phyloP scores from a whole-genome alignment of 2,888 invertebrate species.

The Oligia strigilis region DNA sequence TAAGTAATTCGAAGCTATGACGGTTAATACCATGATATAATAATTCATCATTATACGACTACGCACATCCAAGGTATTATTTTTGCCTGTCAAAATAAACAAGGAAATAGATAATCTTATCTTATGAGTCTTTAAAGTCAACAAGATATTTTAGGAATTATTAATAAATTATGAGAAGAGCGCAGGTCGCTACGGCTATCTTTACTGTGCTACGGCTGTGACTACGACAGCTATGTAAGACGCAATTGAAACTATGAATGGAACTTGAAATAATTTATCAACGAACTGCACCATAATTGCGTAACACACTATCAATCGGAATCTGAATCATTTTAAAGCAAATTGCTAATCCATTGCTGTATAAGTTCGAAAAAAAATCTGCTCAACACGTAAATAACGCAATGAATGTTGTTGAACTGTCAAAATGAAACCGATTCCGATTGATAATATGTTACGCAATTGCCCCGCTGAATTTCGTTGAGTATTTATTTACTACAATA shows the following conservation, averaged over 20 bases:
- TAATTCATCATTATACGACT: slow-evolving; percentile 30
- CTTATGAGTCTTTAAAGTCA: slow-evolving; percentile 32
- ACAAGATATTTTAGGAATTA: slow-evolving; percentile 34
- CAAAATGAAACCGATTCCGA: too few relatives aligned
- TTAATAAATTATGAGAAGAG: slow-evolving; percentile 30
- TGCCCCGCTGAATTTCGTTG: slow-evolving; percentile 3
- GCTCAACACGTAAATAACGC: too few relatives aligned
- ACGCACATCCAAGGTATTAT: slow-evolving; percentile 17
- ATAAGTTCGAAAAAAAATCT: too few relatives aligned
- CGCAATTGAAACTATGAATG: slow-evolving; percentile 22
- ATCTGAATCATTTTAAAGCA: too few relatives aligned
- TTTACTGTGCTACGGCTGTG: neutral
- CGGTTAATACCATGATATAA: slow-evolving; percentile 31
- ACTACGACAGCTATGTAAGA: slow-evolving; percentile 5
- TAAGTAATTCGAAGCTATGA: slow-evolving; percentile 36
- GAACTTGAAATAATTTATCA: slow-evolving; percentile 36
- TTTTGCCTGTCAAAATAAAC: slow-evolving; percentile 36
- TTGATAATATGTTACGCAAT: too few relatives aligned
- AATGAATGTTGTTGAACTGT: too few relatives aligned
- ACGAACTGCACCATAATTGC: neutral
- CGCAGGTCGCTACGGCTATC: slow-evolving; percentile 2
- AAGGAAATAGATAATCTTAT: slow-evolving; percentile 55
- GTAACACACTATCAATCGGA: too few relatives aligned
- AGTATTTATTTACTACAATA: slow-evolving; percentile 3
- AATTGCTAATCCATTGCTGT: too few relatives aligned